Evolutionary conservation across 2,797 vertebrate species (phyloP), one percentile per base, ranked within the genome.

Genomic region (Typhlichthys eigenmanni): DNA sequence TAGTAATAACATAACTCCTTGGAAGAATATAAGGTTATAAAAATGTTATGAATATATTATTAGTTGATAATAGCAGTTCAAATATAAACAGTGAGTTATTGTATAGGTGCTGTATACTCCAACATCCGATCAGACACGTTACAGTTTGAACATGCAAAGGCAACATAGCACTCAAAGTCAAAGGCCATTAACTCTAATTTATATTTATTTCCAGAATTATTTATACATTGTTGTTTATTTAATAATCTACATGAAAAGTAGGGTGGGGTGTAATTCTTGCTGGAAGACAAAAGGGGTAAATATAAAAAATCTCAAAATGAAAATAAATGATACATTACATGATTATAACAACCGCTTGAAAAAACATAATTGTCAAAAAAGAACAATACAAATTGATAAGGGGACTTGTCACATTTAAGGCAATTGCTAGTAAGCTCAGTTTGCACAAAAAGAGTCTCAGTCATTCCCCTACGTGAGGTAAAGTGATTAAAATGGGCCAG

Each of bases 381-480:
- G 54, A 34, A 75, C 77, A 19, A 62, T 57, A 64, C 29, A 61
- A 62, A 65, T 11, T 19, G 46, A 19, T 58, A 1, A 54, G 70
- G 71, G 74, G 69, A 29, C 24, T 60, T 67, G 76, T 74, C 74
- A 77, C 68, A 80, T 88, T 88, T 90, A 89, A 88, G 88, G 88
- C 86, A 83, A 87, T 81, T 82, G 78, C 80, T 84, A 49, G 76
- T 76, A 68, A 82, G 82, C 76, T 77, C 83, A 83, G 76, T 84
- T 79, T 81, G 85, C 85, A 84, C 84, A 73, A 74, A 82, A 80
- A 80, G 71, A 75, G 75, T 76, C 60, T 84, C 63, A 60, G 66
- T 81, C 74, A 5, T 76, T 82, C 75, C 79, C 74, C 72, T 62
- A 9, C 24, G 34, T 60, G 19, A 45, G 56, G 45, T 69, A 47